Percentiles rank a stretch among this genome's conserved stretches.
Conservation (phyloP, 2,113 vertebrate genomes). For the Crotalus tigris region DNA sequence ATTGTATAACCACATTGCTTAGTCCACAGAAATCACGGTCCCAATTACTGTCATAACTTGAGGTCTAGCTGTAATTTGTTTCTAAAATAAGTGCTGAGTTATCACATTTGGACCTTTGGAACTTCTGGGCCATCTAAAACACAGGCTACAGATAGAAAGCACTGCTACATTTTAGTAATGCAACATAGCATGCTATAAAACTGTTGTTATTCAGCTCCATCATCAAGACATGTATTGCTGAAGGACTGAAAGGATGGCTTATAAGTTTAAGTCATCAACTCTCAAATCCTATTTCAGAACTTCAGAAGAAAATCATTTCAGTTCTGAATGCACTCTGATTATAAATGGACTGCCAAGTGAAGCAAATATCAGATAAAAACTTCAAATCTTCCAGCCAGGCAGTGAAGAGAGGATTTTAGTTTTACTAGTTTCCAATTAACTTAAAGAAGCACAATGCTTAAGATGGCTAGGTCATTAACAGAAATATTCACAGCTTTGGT, state of each 20-base stretch:
- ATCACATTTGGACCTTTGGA: neutral
- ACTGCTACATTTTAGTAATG: neutral
- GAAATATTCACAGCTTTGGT: neutral
- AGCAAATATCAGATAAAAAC: neutral
- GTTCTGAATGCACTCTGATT: conserved; percentile 10
- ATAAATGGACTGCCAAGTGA: neutral
- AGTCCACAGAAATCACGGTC: neutral
- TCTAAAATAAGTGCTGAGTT: neutral
- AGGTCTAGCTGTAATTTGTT: neutral
- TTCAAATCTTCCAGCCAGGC: conserved; percentile 2
- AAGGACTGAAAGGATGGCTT: neutral
- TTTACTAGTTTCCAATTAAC: conserved; percentile 14
- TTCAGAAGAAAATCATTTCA: conserved; percentile 4
- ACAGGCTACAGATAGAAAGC: neutral
- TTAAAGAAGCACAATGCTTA: neutral
- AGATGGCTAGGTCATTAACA: neutral
- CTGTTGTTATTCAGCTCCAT: neutral
- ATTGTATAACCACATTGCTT: neutral
- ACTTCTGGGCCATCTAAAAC: neutral
- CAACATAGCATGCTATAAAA: neutral
- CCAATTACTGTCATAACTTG: neutral
- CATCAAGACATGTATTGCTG: neutral
- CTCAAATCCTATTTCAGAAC: neutral
- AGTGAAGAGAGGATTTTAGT: neutral
- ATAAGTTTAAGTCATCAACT: neutral